Evolutionary conservation across 2,888 invertebrate genomes (phyloP).

Genomic region (Phortica magna): DNA sequence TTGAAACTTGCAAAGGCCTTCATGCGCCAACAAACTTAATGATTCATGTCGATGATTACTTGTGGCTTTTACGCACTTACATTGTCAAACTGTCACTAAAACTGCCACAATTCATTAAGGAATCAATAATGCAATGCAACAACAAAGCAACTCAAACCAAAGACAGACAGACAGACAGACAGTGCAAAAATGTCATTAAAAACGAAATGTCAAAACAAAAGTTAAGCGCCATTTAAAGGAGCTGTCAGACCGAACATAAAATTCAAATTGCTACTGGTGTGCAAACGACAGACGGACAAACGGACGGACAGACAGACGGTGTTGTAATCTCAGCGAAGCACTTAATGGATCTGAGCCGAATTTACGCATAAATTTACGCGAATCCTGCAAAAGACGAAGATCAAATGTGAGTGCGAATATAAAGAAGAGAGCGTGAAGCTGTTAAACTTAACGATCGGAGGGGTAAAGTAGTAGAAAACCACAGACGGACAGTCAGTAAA

Average conservation of each 20-base stretch:
- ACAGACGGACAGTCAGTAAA: constrained; percentile 33
- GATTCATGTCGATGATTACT: constrained; percentile 8
- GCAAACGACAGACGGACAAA: constrained; percentile 43
- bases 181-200: constrained; percentile 35
- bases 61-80: constrained; percentile 12
- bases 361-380: constrained; percentile 70
- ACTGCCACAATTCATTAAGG: constrained; percentile 27
- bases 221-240: constrained; percentile 72
- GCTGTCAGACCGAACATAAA: constrained; percentile 65
- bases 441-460: constrained; percentile 66
- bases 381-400: constrained; percentile 30
- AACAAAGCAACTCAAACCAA: neutral
- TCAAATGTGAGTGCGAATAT: neutral
- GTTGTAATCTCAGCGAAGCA: constrained; percentile 63
- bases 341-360: constrained; percentile 75
- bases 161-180: neutral
- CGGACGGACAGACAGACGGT: constrained; percentile 35
- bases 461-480: constrained; percentile 19
- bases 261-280: constrained; percentile 62
- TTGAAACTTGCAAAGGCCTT: neutral
- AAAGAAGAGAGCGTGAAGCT: constrained; percentile 60
- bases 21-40: neutral
- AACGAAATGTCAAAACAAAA: constrained; percentile 39
- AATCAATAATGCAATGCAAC: neutral
- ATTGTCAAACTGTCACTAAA: constrained; percentile 26